Base-by-base conservation (phyloP, 2,888 invertebrate genomes). In the Lepidochitona cinerea region DNA sequence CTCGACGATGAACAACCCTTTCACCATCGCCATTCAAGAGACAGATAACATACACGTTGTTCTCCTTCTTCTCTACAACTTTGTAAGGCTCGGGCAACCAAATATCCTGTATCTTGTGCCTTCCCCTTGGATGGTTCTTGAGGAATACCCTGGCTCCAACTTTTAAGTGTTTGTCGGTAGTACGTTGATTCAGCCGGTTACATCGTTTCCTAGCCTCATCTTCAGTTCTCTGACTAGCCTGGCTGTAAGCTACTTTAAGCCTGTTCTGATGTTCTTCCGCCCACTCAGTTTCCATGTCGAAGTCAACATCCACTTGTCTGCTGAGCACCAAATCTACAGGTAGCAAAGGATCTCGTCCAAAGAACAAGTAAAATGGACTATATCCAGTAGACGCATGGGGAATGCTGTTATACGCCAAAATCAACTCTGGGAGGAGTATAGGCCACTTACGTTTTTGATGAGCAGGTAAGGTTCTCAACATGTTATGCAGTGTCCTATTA, bases 321-420 rank as follows among this genome's bases (percentile, higher is more conserved):
- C 37, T 36, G n/a, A 14, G 35, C 66, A n/a, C 37, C 37, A 26
- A 66, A 29, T 68, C 29, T 4, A 68, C 7, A 26, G 68, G 68
- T 32, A 68, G 41, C 64, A 66, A 7, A 14, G 71, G 71, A 12
- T 71, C 64, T 33, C 66, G 12, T 9, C 36, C 71, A 37, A 71
- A 71, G 33, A 71, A 33, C n/a, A 71, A n/a, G 26, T 68, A 64
- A 37, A 37, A 71, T 14, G 71, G 71, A 12, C 41, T 37, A 36
- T 66, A 71, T 14, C 33, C 23, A 14, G 71, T 71, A 14, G 66
- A 33, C 12, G 71, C 18, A 69, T 71, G 71, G 41, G 37, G 37
- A 2, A 52, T 68, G 26, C 32, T 36, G 35, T 49, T 72, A 36
- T 72, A 72, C n/a, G 68, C 33, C n/a, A 7, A 64, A 26, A 71